Percentiles rank a stretch among this genome's conserved stretches.
Conservation (phyloP, 2,113 vertebrate genomes). For the Eudyptes chrysolophus region DNA sequence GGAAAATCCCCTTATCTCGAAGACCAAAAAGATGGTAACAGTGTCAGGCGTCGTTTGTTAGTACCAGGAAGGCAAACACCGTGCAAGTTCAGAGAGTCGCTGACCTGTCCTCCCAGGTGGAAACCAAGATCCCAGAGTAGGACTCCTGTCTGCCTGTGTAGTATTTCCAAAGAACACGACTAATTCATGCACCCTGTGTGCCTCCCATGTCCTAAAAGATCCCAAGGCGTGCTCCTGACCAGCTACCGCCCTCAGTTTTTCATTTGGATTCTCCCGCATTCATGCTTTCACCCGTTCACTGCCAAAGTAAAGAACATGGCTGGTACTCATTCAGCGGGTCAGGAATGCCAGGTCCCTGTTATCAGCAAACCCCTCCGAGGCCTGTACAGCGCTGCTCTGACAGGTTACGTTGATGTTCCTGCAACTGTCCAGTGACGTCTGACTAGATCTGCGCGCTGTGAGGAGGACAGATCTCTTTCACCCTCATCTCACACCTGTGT, state of each 20-base stretch:
- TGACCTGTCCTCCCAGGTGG: neutral
- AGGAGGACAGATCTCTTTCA: neutral
- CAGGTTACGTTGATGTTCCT: accelerated
- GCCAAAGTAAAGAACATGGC: neutral
- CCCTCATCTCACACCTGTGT: neutral
- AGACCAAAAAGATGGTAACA: neutral
- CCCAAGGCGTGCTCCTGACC: neutral
- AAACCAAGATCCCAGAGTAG: neutral
- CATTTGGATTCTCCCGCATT: neutral
- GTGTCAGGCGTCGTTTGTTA: accelerated
- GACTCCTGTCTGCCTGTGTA: neutral
- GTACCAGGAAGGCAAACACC: neutral
- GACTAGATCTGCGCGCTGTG: too few species aligned
- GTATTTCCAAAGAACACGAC: neutral
- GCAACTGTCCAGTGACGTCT: neutral
- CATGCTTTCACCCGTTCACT: neutral
- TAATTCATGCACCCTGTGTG: neutral
- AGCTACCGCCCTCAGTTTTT: neutral
- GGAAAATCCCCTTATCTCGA: neutral
- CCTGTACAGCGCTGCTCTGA: neutral
- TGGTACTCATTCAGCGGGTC: accelerated
- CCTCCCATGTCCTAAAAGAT: neutral
- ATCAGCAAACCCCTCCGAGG: neutral
- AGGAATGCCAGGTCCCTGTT: accelerated
- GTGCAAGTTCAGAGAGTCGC: accelerated